Base-by-base conservation (phyloP, 2,888 invertebrate species). In the Drosophila eohydei region DNA sequence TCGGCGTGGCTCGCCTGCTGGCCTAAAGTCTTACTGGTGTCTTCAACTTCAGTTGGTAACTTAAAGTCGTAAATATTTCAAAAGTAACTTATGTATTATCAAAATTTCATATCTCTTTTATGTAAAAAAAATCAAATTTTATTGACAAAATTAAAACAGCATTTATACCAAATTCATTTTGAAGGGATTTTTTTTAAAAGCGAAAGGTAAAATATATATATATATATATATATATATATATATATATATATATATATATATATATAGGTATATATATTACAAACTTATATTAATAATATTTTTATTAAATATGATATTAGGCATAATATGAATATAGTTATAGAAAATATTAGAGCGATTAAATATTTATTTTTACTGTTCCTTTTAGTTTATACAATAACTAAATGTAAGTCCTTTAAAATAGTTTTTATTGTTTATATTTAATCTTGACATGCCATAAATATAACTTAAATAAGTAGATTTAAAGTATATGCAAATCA, bases 1-100 rank as follows among this genome's bases (percentile, higher is more conserved):
- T 92, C 55, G 89, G 81, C 2, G 64, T 92, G 46, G 89, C 92
- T 16, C 92, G 90, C 30, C 26, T 92, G 40, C 70, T 92, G 61
- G 82, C 88, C 64, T 91, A 90, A 85, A 9, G 0, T 9, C 0
- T 32, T 11, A 26, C 6, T 43, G 3, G 28, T n/a, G 41, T 14
- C 32, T 14, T 30, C 2, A 40, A 14, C 12, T 48, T 30, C 6
- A 14, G 21, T 16, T 38, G 40, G 28, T 12, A 21, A 36, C 41
- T 52, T 48, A 21, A 41, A 43, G 12, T n/a, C 26, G 38, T 28
- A 4, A 51, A 41, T 28, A 52, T 54, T 75, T 26, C 26, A 28
- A 14, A 41, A 32, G 26, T 55, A 30, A 28, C 8, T 16, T 34
- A 9, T 21, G n/a, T 66, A 58, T 50, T 52, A 43, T 73, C 16